Base-by-base conservation (phyloP, 2,113 vertebrate species). In the Calypte anna region DNA sequence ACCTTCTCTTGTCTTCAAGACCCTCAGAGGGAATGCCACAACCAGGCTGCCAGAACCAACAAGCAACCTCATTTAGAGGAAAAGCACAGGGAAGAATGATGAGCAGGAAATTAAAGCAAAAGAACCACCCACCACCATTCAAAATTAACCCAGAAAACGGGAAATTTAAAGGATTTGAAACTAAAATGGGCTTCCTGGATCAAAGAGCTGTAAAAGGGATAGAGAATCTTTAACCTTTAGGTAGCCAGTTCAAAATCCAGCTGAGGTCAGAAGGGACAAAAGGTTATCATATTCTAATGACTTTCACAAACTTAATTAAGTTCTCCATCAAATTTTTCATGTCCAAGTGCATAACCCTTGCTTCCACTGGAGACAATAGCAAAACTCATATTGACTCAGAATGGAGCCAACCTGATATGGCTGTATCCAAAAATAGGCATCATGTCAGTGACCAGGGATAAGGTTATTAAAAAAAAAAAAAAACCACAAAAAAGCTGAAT, bases 221-320 rank as follows among this genome's bases (percentile, higher is more conserved):
- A 85, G 10, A 91, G 76, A 93, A 91, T 93, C 82, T 90, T 92
- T 93, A 94, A 96, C 79, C 91, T 96, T 83, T 88, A 73, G 48
- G 64, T 90, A 94, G 69, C 86, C 90, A 91, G 91, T 91, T 96
- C 93, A 88, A 93, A 96, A 97, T 75, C 82, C 93, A 90, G 44
- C 50, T 72, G 73, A 81, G 91, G 94, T 96, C 90, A 96, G 55
- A 50, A 94, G 68, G 57, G 33, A 96, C 2, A 0, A 96, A 94
- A 96, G 93, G 95, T 96, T 96, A 97, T 96, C 91, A 78, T 93
- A 44, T 19, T 72, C 53, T 88, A 90, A 95, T 36, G 93, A 75
- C 91, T 91, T 86, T 95, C 88, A 84, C 72, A 96, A 95, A 93
- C 88, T 72, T 94, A 93, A 93, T 95, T 96, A 93, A 94, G 86